Conservation (phyloP, 2,113 vertebrate genomes). For the Dipodomys spectabilis region DNA sequence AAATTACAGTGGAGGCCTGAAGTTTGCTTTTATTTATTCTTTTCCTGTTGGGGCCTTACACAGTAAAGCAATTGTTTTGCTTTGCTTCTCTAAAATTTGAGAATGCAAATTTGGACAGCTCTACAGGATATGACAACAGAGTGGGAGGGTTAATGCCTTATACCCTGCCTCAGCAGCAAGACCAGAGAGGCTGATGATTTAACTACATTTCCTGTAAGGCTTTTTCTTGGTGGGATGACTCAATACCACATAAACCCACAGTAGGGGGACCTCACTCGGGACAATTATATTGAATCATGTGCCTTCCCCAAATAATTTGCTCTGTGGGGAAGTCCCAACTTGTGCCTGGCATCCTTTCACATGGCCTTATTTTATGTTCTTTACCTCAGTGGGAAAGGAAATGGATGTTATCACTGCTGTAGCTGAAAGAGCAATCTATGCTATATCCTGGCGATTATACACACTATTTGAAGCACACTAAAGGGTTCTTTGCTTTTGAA, state of each 20-base stretch:
- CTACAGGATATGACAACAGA: not conserved
- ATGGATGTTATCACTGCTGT: conserved; percentile 75
- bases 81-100: conserved; percentile 60
- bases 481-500: not conserved
- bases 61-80: conserved; percentile 27
- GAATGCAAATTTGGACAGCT: conserved; percentile 69
- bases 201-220: conserved; percentile 78
- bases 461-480: not conserved
- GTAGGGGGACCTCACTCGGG: conserved; percentile 75
- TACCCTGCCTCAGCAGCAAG: conserved; percentile 65
- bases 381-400: conserved; percentile 81
- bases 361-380: conserved; percentile 79
- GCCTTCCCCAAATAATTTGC: conserved; percentile 85
- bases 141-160: conserved; percentile 50
- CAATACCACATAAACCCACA: conserved; percentile 77
- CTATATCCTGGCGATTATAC: conserved; percentile 16
- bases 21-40: conserved; percentile 60
- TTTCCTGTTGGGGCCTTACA: conserved; percentile 5
- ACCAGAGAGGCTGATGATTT: conserved; percentile 73
- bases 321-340: conserved; percentile 83
- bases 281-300: conserved; percentile 80
- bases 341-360: conserved; percentile 74
- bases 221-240: conserved; percentile 79
- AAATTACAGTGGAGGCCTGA: conserved; percentile 53
- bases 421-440: conserved; percentile 36